Conservation (phyloP, 2,888 invertebrate genomes). For the Caenorhabditis sulstoni region DNA sequence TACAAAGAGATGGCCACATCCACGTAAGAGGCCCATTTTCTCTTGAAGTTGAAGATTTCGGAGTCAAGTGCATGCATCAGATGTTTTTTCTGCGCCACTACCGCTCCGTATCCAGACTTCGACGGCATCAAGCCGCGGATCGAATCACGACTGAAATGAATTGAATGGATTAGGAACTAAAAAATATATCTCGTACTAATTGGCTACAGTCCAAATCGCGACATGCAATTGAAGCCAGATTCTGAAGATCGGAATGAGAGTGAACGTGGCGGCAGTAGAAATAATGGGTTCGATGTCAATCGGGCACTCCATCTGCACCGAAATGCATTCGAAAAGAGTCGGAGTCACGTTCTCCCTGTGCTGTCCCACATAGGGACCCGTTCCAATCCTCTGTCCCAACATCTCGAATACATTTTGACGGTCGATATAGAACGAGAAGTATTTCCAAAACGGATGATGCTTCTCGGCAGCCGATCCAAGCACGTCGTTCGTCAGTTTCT, state of each 20-base stretch:
- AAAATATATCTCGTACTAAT: conserved; percentile 21
- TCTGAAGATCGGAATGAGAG: conserved; percentile 45
- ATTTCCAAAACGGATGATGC: conserved; percentile 59
- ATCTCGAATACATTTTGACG: conserved; percentile 51
- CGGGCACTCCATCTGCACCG: conserved; percentile 45
- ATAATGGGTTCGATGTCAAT: conserved; percentile 56
- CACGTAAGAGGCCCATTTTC: conserved; percentile 46
- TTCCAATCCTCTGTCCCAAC: conserved; percentile 27
- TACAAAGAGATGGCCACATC: conserved; percentile 32
- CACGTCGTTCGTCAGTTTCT: conserved; percentile 47
- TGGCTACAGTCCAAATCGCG: conserved; percentile 48
- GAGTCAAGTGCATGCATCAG: conserved; percentile 47
- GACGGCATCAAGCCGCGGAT: conserved; percentile 53
- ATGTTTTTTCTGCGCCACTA: conserved; percentile 28
- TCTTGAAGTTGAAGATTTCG: conserved; percentile 43
- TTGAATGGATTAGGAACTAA: background rate
- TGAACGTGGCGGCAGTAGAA: conserved; percentile 39
- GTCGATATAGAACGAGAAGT: conserved; percentile 49
- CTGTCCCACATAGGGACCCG: background rate
- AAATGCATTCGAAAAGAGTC: conserved; percentile 48
- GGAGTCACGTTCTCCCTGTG: conserved; percentile 16
- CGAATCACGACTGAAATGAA: conserved; percentile 38
- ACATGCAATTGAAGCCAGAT: conserved; percentile 55
- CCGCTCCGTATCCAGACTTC: background rate
- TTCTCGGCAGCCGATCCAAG: conserved; percentile 46